Conservation (phyloP, 1,140 invertebrate species). For the Venturia canescens region DNA sequence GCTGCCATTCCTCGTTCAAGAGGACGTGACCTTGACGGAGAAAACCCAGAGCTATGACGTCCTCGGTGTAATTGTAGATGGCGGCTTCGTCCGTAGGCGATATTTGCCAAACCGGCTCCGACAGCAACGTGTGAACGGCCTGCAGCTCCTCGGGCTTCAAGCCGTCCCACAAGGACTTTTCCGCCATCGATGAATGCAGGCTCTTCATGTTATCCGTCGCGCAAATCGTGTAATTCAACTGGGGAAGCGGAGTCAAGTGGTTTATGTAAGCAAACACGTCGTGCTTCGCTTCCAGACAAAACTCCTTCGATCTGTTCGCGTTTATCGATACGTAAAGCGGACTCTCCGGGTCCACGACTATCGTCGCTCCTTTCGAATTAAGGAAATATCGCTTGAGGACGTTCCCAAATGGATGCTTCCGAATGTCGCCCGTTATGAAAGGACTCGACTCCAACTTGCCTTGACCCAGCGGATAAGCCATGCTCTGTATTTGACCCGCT, state of each 20-base stretch:
- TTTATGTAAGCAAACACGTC: constrained; percentile 88
- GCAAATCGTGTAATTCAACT: constrained; percentile 91
- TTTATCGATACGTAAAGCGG: constrained; percentile 89
- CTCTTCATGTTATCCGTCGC: constrained; percentile 86
- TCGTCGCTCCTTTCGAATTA: constrained; percentile 88
- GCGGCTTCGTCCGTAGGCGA: constrained; percentile 83
- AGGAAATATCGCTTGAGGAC: constrained; percentile 90
- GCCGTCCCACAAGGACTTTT: constrained; percentile 89
- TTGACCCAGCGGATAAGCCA: constrained; percentile 88
- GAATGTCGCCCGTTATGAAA: constrained; percentile 89
- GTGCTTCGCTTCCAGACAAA: constrained; percentile 86
- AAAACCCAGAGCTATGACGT: constrained; percentile 86
- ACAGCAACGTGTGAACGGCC: constrained; percentile 85
- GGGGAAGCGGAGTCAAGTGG: constrained; percentile 79
- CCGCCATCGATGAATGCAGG: constrained; percentile 84
- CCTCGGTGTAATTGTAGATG: constrained; percentile 89
- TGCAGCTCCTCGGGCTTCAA: constrained; percentile 85
- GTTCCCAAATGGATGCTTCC: constrained; percentile 87
- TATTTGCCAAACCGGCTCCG: constrained; percentile 91
- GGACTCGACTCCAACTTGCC: constrained; percentile 84
- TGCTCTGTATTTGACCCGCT: constrained; percentile 85
- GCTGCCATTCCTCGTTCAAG: constrained; percentile 91
- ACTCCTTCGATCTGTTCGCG: constrained; percentile 78
- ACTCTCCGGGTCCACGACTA: constrained; percentile 85
- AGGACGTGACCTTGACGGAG: constrained; percentile 88